Conservation (phyloP, 2,888 invertebrate genomes). For the Drosophila maculinotata region DNA sequence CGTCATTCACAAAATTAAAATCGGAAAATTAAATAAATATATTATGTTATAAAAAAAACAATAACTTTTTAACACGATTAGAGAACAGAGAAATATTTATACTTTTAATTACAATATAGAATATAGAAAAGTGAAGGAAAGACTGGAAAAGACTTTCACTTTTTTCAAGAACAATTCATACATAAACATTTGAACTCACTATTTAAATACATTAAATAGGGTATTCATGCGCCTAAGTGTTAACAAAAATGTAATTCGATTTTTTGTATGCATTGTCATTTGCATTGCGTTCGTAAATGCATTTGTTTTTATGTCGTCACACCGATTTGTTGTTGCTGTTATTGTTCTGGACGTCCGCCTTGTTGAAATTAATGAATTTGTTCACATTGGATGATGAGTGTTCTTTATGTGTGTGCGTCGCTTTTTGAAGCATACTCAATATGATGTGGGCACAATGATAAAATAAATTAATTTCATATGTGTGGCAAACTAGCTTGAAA, state of each 20-base stretch:
- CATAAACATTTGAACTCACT: no score
- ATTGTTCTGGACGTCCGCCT: conserved; percentile 30
- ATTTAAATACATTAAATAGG: conserved; percentile 9
- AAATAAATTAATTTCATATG: conserved; percentile 19
- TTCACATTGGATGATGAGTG: conserved; percentile 26
- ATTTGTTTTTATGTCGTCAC: conserved; percentile 54
- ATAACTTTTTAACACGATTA: no score
- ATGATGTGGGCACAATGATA: conserved; percentile 24
- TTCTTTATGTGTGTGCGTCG: not conserved
- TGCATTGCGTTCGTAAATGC: conserved; percentile 58
- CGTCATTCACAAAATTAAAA: no score
- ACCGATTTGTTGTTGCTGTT: conserved; percentile 55
- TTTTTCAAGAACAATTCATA: no score
- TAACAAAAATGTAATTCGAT: not conserved
- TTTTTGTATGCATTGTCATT: conserved; percentile 37
- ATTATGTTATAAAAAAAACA: no score
- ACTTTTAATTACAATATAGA: no score
- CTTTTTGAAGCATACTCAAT: conserved; percentile 24
- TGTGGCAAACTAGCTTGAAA: not conserved
- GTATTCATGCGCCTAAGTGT: conserved; percentile 11
- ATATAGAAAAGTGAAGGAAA: no score
- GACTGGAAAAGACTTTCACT: no score
- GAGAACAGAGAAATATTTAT: no score
- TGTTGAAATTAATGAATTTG: conserved; percentile 72
- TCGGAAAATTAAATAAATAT: no score